phyloP scores from a whole-genome alignment of 2,888 invertebrate genomes.

The Acheta domesticus region DNA sequence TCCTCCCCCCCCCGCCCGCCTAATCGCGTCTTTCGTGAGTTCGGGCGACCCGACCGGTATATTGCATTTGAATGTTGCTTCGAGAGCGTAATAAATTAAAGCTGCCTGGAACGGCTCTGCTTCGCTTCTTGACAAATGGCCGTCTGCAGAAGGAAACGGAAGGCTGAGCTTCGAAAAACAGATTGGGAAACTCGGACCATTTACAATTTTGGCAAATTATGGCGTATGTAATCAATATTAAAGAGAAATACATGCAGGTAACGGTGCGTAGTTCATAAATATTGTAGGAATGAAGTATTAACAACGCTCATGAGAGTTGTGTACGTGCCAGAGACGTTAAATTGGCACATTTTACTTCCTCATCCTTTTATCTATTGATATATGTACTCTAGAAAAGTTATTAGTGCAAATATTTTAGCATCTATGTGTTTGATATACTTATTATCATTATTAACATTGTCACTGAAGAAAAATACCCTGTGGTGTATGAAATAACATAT shows the following conservation, averaged over 20 bases:
- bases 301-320: neutral
- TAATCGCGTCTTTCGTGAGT: neutral
- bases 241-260: neutral
- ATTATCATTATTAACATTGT: too few species aligned
- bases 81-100: neutral
- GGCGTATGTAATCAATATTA: conserved; percentile 18
- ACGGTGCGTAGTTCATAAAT: neutral
- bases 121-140: neutral
- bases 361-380: neutral
- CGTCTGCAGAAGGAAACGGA: neutral
- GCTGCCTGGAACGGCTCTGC: neutral
- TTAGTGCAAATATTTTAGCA: neutral
- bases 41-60: neutral
- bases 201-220: neutral
- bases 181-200: neutral
- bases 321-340: neutral
- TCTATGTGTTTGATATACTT: too few species aligned
- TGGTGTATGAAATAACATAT: too few species aligned
- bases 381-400: too few species aligned
- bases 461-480: too few species aligned
- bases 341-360: neutral
- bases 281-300: neutral
- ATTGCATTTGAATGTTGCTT: conserved; percentile 2
- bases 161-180: neutral
- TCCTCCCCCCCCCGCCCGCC: too few species aligned